phyloP scores from a whole-genome alignment of 2,113 vertebrate species.

The Suricata suricatta region DNA sequence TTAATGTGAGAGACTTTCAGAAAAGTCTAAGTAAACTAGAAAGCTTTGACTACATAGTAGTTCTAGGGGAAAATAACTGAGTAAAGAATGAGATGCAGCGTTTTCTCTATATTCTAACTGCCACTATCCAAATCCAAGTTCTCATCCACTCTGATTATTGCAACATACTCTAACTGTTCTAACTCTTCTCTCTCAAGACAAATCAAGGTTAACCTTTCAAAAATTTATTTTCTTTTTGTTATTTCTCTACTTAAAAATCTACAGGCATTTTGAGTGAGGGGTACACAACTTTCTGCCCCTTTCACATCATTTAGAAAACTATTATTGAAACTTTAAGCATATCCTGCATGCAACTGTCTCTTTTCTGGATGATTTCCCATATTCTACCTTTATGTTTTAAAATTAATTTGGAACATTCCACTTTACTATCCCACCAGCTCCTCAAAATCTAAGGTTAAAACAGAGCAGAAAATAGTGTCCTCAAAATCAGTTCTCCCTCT shows the following conservation, averaged over 20 bases:
- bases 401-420: neutral
- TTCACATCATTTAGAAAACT: neutral
- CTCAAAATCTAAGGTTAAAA: neutral
- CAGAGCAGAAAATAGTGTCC: neutral
- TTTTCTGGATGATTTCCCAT: neutral
- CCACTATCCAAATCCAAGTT: neutral
- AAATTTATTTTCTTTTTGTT: neutral
- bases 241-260: neutral
- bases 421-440: neutral
- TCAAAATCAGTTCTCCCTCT: neutral
- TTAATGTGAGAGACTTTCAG: neutral
- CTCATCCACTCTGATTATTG: neutral
- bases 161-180: neutral
- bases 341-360: neutral
- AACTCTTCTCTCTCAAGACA: neutral
- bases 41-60: neutral
- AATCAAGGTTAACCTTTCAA: neutral
- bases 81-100: neutral
- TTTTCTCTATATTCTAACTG: neutral
- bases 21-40: neutral
- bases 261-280: neutral
- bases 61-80: neutral
- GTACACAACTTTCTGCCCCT: neutral
- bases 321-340: neutral
- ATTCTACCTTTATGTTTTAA: neutral